Base-by-base conservation (phyloP, 2,888 invertebrate genomes). In the Hydroisotoma schaefferi region DNA sequence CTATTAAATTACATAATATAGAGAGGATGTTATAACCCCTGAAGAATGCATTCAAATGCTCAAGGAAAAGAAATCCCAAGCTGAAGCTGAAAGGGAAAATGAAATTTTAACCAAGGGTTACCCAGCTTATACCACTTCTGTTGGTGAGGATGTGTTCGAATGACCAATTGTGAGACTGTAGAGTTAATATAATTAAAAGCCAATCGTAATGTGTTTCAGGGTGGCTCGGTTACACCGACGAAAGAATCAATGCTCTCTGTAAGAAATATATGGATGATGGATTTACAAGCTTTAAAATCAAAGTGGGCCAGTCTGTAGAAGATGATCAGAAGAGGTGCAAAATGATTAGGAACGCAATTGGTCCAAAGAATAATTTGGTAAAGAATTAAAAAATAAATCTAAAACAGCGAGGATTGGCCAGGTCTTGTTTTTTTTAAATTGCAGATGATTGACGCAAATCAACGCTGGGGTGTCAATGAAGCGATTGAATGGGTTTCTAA, bases 111-210 rank as follows among this genome's bases (percentile, higher is more conserved):
- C 80, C 49, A 81, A 81, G 22, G 94, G 94, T 15, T 90, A 90
- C 75, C 92, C 91, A 0, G 88, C 89, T 0, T 88, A 94, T 75
- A 92, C 92, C 0, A 94, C 93, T 0, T 88, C 88, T 83, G 86
- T 85, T 67, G 88, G 86, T 85, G 25, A 18, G 26, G n/a, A n/a
- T n/a, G n/a, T n/a, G n/a, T n/a, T n/a, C n/a, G n/a, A n/a, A n/a
- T 33, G 33, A 33, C 33, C 33, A 33, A 8, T 10, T 33, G 8
- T 15, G 15, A 40, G 8, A 40, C 8, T 40, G 40, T 15, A 15
- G n/a, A 40, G 20, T 40, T 40, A 40, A 40, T 8, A 8, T 15
- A 26, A 8, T 53, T 53, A 25, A 38, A 33, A 33, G 6, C 6
- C 6, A 10, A 33, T 10, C 33, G 10, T 28, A 43, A 22, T 20